These are phyloP conservation scores for Aramus guarauna DNA, from an alignment of 2,113 vertebrate species.

Conservation along the genomic window DNA sequence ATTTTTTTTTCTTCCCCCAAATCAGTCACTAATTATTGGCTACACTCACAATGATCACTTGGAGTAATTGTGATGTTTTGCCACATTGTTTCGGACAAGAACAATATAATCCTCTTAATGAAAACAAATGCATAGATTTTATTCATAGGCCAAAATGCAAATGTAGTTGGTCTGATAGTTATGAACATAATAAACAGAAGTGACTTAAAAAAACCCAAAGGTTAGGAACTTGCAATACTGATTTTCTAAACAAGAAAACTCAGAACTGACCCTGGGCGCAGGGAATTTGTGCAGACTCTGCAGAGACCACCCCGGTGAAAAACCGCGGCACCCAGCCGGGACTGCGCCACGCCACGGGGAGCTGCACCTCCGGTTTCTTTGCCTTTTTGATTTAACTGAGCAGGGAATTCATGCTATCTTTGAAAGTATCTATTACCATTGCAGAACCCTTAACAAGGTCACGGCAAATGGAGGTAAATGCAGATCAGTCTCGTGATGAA, in stretches of 20 bases:
- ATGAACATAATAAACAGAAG: background rate
- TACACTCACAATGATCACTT: constrained; percentile 6
- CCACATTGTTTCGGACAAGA: constrained; percentile 35
- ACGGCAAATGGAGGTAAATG: accelerated
- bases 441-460: background rate
- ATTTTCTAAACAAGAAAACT: background rate
- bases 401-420: background rate
- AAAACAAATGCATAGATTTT: constrained; percentile 57
- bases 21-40: constrained; percentile 61
- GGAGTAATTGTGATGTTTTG: constrained; percentile 37
- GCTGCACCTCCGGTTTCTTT: background rate
- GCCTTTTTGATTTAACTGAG: background rate
- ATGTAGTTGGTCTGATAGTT: background rate
- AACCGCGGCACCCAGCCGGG: background rate
- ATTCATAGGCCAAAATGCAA: constrained; percentile 22
- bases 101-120: constrained; percentile 41
- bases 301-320: accelerated
- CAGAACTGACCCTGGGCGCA: accelerated
- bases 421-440: background rate
- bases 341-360: accelerated
- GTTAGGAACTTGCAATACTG: background rate
- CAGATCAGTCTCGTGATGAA: background rate
- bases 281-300: background rate
- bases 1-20: background rate
- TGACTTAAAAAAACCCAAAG: background rate